Evolutionary conservation across 2,888 invertebrate genomes (phyloP), one percentile per base, ranked within the genome.

Genomic region (Melinaea marsaeus): DNA sequence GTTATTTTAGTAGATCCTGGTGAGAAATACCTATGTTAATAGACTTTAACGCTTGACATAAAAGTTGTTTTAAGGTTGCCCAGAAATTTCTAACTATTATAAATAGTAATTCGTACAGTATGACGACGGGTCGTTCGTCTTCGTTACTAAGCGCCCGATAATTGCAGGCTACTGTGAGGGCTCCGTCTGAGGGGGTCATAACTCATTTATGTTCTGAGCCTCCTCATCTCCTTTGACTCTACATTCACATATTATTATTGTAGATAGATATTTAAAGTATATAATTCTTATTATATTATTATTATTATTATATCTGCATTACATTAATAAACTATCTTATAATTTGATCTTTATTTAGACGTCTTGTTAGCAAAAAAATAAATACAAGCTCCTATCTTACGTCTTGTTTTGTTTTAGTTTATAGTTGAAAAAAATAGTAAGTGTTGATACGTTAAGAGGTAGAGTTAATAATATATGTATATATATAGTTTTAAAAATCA

Each of bases 381-480:
- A 9, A 9, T 42, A 9, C 9, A 42, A 42, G 9, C 11, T 1
- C 9, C 3, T 42, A 37, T 35, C 34, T 35, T 60, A 55, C 37
- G 54, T 46, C 42, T 55, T 51, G 57, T 33, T 57, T 55, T 64
- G 60, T 64, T 60, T 22, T 7, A 42, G 48, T 58, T 60, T 13
- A 60, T 64, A 60, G 60, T 45, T 55, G 62, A 62, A 34, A 60
- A 62, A 48, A 13, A 37, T 32, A 57, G 55, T 32, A 55, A n/a
- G 46, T 32, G 42, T 35, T 32, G 22, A 51, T 58, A 60, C 55
- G 60, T 66, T 64, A 46, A 64, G 61, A 61, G 59, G 57, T 60
- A 22, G 22, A 22, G 22, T 22, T 22, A 22, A 22, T 22, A 22
- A 22, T 22, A 22, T 22, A 22, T 22, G 22, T 22, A 22, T 51